Evolutionary conservation across 1,140 invertebrate genomes (phyloP).

Genomic region (Drosophila melanica): DNA sequence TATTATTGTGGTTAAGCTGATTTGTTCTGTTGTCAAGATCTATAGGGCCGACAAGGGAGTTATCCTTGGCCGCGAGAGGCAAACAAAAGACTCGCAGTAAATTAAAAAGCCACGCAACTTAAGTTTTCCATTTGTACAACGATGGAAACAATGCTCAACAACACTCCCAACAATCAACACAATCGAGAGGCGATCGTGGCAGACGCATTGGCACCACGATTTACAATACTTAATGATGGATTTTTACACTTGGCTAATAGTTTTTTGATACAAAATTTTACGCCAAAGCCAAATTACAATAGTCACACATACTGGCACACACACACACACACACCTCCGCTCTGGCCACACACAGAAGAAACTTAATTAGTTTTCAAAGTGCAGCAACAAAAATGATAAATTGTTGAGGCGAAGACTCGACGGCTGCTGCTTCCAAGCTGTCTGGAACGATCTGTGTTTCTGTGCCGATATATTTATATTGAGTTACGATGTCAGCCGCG

Average conservation of each 20-base stretch:
- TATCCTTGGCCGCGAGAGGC: constrained; percentile 34
- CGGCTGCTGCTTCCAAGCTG: constrained; percentile 70
- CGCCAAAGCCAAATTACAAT: constrained; percentile 71
- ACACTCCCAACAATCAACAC: constrained; percentile 37
- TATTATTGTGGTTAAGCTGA: constrained; percentile 16
- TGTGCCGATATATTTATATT: constrained; percentile 48
- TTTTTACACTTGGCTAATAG: constrained; percentile 79
- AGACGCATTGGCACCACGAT: constrained; percentile 70
- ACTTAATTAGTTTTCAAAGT: constrained; percentile 80
- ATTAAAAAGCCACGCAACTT: constrained; percentile 60
- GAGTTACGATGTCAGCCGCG: constrained; percentile 60
- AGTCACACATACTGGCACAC: constrained; percentile 31
- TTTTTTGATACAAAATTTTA: constrained; percentile 81
- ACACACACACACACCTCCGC: constrained; percentile 15
- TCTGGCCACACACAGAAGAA: constrained; percentile 66
- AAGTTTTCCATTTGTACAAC: constrained; percentile 51
- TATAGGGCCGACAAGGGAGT: constrained; percentile 49
- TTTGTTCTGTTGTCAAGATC: constrained; percentile 38
- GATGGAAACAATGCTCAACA: constrained; percentile 32
- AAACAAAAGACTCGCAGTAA: constrained; percentile 55
- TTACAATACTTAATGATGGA: constrained; percentile 59
- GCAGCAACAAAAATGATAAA: constrained; percentile 71
- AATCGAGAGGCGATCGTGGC: constrained; percentile 46
- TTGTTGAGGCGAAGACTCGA: constrained; percentile 38
- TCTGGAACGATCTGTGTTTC: constrained; percentile 61